Percentiles rank a stretch among this genome's conserved stretches.
Evolutionary conservation across 2,888 invertebrate species (phyloP).

Genomic region (Tholera decimalis): DNA sequence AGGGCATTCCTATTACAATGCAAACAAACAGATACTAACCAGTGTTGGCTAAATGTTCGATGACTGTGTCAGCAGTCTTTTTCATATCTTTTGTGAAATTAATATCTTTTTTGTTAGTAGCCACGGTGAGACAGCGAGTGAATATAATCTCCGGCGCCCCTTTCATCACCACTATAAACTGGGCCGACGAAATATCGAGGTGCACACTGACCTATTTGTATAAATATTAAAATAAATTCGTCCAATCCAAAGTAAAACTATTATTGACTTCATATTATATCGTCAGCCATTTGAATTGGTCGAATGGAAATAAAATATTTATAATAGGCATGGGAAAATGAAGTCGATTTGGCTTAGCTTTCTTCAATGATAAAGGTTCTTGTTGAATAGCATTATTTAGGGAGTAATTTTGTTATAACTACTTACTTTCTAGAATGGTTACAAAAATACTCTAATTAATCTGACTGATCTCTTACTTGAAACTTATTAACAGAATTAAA

Average conservation of each 20-base stretch:
- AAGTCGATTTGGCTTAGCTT: slow-evolving; percentile 12
- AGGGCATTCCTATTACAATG: not conserved
- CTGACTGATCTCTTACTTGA: slow-evolving; percentile 92
- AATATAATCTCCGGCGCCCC: slow-evolving; percentile 98
- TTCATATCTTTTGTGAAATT: slow-evolving; percentile 75
- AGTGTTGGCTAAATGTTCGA: slow-evolving; percentile 80
- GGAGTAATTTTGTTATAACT: too few species aligned
- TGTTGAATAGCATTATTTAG: not conserved
- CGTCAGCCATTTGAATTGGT: not conserved
- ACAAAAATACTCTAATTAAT: too few species aligned
- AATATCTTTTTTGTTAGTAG: slow-evolving; percentile 94
- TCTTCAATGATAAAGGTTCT: not conserved
- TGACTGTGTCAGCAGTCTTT: slow-evolving; percentile 72
- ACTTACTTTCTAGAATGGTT: too few species aligned
- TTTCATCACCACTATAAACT: slow-evolving; percentile 97
- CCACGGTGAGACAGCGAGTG: slow-evolving; percentile 95
- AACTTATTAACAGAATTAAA: slow-evolving; percentile 99
- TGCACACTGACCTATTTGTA: slow-evolving; percentile 92
- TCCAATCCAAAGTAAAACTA: slow-evolving; percentile 11
- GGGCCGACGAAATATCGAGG: slow-evolving; percentile 95
- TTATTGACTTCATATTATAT: slow-evolving; percentile 20
- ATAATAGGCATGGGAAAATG: slow-evolving; percentile 25
- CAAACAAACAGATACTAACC: slow-evolving; percentile 69
- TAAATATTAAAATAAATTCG: slow-evolving; percentile 22
- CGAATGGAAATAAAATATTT: not conserved